phyloP scores from a whole-genome alignment of 2,113 vertebrate genomes.

The Lycaon pictus region DNA sequence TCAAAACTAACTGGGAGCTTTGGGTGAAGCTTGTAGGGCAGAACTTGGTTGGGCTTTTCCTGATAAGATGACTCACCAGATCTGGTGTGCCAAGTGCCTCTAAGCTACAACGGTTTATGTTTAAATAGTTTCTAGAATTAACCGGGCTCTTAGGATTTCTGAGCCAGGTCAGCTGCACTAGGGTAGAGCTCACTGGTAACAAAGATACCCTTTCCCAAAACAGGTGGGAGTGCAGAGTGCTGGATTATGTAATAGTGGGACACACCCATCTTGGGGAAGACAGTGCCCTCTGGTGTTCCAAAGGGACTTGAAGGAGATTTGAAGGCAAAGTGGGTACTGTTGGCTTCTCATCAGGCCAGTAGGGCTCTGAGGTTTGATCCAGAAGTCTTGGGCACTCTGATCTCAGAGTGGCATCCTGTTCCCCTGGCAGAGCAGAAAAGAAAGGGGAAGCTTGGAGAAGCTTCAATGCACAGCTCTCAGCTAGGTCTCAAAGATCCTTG shows the following conservation, averaged over 20 bases:
- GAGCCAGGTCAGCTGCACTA: not conserved
- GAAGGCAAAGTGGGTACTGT: not conserved
- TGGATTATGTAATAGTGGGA: not conserved
- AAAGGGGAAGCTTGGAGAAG: not conserved
- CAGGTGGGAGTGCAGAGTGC: not conserved
- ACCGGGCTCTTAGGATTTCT: not conserved
- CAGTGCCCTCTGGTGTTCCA: not conserved
- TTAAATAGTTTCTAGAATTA: slow-evolving; percentile 30
- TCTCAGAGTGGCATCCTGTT: not conserved
- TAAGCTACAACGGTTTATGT: not conserved
- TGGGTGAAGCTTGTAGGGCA: not conserved
- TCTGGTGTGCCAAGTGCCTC: not conserved
- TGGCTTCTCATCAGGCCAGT: not conserved
- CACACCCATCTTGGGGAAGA: not conserved
- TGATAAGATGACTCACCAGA: not conserved
- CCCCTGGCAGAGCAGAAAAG: not conserved
- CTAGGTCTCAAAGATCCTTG: not conserved
- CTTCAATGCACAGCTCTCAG: not conserved
- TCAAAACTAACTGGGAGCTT: not conserved
- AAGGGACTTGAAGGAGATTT: not conserved
- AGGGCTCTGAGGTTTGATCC: not conserved
- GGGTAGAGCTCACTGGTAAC: not conserved
- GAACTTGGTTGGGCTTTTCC: not conserved
- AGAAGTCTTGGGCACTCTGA: not conserved
- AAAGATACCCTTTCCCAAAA: not conserved